phyloP scores from a whole-genome alignment of 2,797 vertebrate genomes.

The Gorsachius magnificus region DNA sequence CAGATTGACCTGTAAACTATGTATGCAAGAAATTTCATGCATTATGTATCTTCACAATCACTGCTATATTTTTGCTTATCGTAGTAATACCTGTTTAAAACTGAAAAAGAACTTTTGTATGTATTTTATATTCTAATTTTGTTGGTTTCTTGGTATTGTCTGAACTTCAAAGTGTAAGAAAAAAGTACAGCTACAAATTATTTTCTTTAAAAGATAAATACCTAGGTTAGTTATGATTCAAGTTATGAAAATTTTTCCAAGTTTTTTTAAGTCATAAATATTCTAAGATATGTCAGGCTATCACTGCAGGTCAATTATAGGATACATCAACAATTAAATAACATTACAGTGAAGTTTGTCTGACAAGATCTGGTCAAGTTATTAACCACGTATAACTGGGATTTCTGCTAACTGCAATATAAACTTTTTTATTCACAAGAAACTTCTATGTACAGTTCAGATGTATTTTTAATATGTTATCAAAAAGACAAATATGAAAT shows the following conservation, averaged over 20 bases:
- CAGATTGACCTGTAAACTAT: background rate
- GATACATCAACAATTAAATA: background rate
- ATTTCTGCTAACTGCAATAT: background rate
- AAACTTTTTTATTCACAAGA: background rate
- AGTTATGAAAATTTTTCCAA: background rate
- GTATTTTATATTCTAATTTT: background rate
- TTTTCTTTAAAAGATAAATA: background rate
- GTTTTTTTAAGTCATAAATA: background rate
- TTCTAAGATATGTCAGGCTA: background rate
- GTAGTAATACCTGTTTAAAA: background rate
- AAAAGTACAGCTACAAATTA: background rate
- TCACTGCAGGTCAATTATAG: background rate
- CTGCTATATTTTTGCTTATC: background rate
- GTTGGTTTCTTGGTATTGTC: background rate
- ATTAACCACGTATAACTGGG: background rate
- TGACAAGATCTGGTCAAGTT: background rate
- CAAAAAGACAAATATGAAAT: background rate
- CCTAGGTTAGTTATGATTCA: background rate
- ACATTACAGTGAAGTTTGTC: background rate
- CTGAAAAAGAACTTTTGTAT: background rate
- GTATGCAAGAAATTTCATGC: background rate
- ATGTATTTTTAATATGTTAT: background rate
- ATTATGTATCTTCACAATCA: background rate
- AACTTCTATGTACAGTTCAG: background rate
- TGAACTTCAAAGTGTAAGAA: background rate